phyloP scores from a whole-genome alignment of 2,797 vertebrate genomes.

The Ctenosaura bakeri region DNA sequence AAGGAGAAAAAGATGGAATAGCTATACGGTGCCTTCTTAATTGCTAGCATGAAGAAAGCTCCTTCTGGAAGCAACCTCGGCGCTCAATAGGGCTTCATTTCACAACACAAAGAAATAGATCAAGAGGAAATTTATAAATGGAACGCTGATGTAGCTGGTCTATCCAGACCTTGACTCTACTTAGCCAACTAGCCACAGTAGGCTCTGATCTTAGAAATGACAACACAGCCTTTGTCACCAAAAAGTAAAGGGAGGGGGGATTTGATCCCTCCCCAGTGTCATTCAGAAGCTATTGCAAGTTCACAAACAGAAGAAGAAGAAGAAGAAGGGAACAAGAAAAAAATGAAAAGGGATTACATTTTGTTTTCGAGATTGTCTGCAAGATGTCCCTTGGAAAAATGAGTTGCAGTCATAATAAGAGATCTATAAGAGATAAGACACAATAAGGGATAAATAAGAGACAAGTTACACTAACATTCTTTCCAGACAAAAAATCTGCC shows the following conservation, averaged over 20 bases:
- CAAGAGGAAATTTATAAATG: neutral
- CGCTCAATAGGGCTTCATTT: neutral
- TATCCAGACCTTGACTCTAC: neutral
- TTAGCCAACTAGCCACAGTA: slow-evolving; percentile 1
- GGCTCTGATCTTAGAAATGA: neutral
- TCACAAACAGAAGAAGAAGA: slow-evolving; percentile 29
- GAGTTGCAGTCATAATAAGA: neutral
- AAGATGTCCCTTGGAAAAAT: slow-evolving; percentile 24
- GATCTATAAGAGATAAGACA: neutral
- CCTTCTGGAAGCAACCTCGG: too few species aligned
- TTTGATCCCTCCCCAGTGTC: slow-evolving; percentile 18
- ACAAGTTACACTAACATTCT: slow-evolving; percentile 39
- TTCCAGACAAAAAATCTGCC: neutral
- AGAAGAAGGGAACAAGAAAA: slow-evolving; percentile 23
- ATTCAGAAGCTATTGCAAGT: neutral
- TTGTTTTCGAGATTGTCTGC: slow-evolving; percentile 40
- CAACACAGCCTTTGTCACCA: slow-evolving; percentile 39
- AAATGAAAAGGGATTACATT: slow-evolving; percentile 50
- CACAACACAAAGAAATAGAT: neutral
- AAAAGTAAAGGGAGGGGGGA: neutral
- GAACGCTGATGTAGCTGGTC: neutral
- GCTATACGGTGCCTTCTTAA: too few species aligned
- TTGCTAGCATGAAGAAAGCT: too few species aligned
- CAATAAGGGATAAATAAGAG: too few species aligned
- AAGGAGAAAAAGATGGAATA: too few species aligned